Percentiles rank a stretch among this genome's conserved stretches.
Evolutionary conservation across 2,797 vertebrate species (phyloP).

Genomic region (Hyperoplus lanceolatus): DNA sequence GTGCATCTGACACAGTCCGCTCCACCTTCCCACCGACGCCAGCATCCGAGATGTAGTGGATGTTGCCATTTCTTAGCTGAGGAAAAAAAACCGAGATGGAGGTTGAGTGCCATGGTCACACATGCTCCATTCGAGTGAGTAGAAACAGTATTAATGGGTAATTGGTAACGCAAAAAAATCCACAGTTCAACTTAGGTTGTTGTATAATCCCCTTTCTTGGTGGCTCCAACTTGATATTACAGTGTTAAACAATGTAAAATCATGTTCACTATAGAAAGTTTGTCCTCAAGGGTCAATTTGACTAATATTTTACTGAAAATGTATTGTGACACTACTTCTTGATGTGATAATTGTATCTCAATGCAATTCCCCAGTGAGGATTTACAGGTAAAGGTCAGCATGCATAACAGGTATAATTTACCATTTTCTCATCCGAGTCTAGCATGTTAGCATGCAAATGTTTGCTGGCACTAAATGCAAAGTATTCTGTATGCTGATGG

Average conservation of each 20-base stretch:
- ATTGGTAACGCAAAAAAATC: background rate
- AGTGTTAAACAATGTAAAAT: background rate
- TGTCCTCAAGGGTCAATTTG: background rate
- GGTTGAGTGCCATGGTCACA: background rate
- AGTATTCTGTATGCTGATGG: background rate
- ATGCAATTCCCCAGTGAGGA: background rate
- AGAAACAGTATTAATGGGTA: background rate
- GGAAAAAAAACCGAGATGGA: background rate
- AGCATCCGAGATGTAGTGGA: slow-evolving; percentile 94
- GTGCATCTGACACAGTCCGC: slow-evolving; percentile 88
- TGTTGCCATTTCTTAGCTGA: slow-evolving; percentile 93
- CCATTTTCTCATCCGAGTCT: background rate
- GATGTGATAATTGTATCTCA: background rate
- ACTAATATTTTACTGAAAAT: background rate
- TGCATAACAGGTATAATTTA: background rate
- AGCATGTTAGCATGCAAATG: background rate
- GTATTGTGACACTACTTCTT: background rate
- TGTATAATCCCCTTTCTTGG: background rate
- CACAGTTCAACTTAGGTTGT: background rate
- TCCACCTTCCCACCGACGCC: slow-evolving; percentile 96
- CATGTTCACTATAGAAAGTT: background rate
- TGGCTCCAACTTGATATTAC: background rate
- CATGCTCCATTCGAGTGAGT: background rate
- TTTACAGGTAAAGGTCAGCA: background rate
- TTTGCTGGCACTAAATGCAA: background rate